A percentile compares a stretch with the other conserved stretches of the same genome.
phyloP scores from a whole-genome alignment of 2,888 invertebrate species.

The Macropis europaea region DNA sequence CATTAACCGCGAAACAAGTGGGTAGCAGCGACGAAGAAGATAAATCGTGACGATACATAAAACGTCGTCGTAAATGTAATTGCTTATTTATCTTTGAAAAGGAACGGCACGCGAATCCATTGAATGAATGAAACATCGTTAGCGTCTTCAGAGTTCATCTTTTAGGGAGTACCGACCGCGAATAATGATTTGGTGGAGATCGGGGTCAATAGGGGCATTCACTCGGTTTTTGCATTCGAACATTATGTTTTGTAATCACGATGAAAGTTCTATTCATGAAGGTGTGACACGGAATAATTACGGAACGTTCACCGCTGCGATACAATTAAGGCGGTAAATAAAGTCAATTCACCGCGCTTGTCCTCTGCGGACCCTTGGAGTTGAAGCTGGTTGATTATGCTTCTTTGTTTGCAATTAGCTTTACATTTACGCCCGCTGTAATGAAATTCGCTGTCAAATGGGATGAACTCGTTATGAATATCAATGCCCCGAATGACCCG shows the following conservation, averaged over 20 bases:
- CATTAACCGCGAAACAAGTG: background rate
- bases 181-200: constrained; percentile 1
- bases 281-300: background rate
- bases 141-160: background rate
- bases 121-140: constrained; percentile 17
- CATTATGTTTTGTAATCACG: background rate
- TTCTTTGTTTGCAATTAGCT: constrained; percentile 1
- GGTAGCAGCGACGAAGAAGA: background rate
- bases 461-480: background rate
- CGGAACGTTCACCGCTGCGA: no score
- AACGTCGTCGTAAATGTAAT: constrained; percentile 6
- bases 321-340: background rate
- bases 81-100: constrained; percentile 34
- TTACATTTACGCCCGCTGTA: background rate
- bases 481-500: no score
- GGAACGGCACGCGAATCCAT: constrained; percentile 23
- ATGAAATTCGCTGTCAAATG: background rate
- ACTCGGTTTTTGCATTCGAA: background rate
- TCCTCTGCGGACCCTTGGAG: background rate
- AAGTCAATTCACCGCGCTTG: background rate
- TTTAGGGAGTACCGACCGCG: background rate
- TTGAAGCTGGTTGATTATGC: background rate
- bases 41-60: constrained; percentile 2
- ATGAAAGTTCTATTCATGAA: background rate
- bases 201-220: background rate